Conservation (phyloP, 2,797 vertebrate species). For the Parotocinclus haroldoi region DNA sequence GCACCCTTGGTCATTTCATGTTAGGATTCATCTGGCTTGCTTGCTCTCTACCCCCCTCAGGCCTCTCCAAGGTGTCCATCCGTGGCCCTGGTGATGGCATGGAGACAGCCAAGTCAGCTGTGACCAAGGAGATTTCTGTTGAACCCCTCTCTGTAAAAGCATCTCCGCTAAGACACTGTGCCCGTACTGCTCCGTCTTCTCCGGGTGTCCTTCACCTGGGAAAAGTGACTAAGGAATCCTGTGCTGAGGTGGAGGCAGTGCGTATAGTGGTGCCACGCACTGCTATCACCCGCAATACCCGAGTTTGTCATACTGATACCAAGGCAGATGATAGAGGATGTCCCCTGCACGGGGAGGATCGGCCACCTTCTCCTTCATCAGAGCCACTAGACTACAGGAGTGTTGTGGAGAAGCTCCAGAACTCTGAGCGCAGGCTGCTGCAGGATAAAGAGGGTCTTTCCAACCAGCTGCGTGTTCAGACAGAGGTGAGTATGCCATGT, state of each 20-base stretch:
- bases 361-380: conserved; percentile 58
- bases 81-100: conserved; percentile 94
- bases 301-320: conserved; percentile 57
- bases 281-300: conserved; percentile 76
- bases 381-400: conserved; percentile 77
- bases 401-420: conserved; percentile 83
- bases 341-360: conserved; percentile 58
- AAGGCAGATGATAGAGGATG: conserved; percentile 67
- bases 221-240: conserved; percentile 79
- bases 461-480: conserved; percentile 92
- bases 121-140: conserved; percentile 63
- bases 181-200: conserved; percentile 40
- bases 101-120: conserved; percentile 82
- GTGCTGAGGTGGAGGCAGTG: conserved; percentile 88
- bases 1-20: no score
- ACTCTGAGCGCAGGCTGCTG: conserved; percentile 86
- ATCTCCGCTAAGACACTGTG: conserved; percentile 55
- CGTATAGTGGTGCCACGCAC: conserved; percentile 88
- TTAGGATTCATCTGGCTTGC: no score
- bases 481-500: conserved; percentile 77
- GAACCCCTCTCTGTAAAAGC: conserved; percentile 58
- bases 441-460: conserved; percentile 95
- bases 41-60: conserved; percentile 30
- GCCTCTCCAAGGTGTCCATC: conserved; percentile 67
- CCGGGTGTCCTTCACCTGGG: conserved; percentile 89